A percentile compares a stretch with the other conserved stretches of the same genome.
phyloP scores from a whole-genome alignment of 1,140 invertebrate species.

The Drosophila parvula region DNA sequence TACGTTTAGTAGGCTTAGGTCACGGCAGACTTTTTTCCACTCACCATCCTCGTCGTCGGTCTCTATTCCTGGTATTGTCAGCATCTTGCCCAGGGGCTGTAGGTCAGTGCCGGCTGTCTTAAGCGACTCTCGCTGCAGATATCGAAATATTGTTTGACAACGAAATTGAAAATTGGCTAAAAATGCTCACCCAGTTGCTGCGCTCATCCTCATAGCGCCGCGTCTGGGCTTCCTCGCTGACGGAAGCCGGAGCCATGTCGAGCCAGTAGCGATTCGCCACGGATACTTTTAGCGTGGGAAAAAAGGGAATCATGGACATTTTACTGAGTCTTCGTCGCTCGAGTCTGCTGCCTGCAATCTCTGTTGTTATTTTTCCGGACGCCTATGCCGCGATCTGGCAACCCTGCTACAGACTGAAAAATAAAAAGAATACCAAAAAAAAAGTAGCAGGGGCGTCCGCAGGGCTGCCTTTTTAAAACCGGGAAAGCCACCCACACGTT shows the following conservation, averaged over 20 bases:
- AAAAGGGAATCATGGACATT: slow-evolving; percentile 82
- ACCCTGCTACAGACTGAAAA: slow-evolving; percentile 6
- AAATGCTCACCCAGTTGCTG: slow-evolving; percentile 64
- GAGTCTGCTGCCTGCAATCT: slow-evolving; percentile 12
- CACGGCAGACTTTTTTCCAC: neutral
- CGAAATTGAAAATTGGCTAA: neutral
- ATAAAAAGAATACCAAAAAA: slow-evolving; percentile 12
- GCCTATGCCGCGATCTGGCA: slow-evolving; percentile 32
- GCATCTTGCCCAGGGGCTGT: slow-evolving; percentile 78
- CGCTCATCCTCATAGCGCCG: slow-evolving; percentile 77
- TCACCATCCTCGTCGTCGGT: slow-evolving; percentile 83
- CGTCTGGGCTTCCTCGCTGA: slow-evolving; percentile 73
- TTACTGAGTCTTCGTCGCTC: neutral
- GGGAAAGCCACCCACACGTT: neutral
- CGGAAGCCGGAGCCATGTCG: slow-evolving; percentile 57
- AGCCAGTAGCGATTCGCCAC: slow-evolving; percentile 79
- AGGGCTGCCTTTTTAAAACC: neutral
- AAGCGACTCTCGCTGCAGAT: slow-evolving; percentile 65
- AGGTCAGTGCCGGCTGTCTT: slow-evolving; percentile 74
- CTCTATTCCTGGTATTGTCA: slow-evolving; percentile 75
- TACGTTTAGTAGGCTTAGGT: neutral
- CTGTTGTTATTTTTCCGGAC: slow-evolving; percentile 32
- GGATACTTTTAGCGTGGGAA: slow-evolving; percentile 72
- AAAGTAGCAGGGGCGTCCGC: neutral
- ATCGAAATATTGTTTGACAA: neutral